Base-by-base conservation (phyloP, 2,888 invertebrate species). In the Archaeoteleia sp. region DNA sequence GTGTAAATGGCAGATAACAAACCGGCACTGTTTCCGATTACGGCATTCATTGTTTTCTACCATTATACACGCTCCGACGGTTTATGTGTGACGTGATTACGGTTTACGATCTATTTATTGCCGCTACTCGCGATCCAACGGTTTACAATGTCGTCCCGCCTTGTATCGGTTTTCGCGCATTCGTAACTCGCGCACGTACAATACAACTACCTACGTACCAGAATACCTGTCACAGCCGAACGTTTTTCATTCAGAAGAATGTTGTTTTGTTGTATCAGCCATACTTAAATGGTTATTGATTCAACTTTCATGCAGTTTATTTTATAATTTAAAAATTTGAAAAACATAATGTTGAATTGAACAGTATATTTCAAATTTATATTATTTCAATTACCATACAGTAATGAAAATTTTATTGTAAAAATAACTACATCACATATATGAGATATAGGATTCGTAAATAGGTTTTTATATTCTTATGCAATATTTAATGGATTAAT, bases 1-100 rank as follows among this genome's bases (percentile, higher is more conserved):
- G 84, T 85, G 85, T 82, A 80, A 85, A 84, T 83, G 84, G 82
- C 85, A 85, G 85, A 85, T 85, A 85, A 85, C 85, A 82, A 85
- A 84, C 83, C 85, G 81, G 83, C 81, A 82, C 82, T 81, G 85
- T 84, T 85, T 85, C 85, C 85, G 85, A 85, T 85, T 85, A 83
- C 79, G 79, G 83, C 81, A 82, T 84, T 84, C 85, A 85, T 85
- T 85, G 85, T 85, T 85, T 85, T 84, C 85, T 81, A 82, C 84
- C 81, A 84, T 85, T 85, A 85, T 84, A 83, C 84, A 82, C 84
- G 80, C 85, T 83, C 79, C 82, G 82, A 77, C 81, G 82, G 83
- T 82, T 83, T 78, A 81, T 78, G 78, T 80, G 82, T 82, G 82
- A 81, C 79, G 78, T 78, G 77, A 80, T 78, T 76, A 80, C 79